These are phyloP conservation scores for Bombus polaris DNA, from an alignment of 1,140 invertebrate species.

Conservation along the genomic window DNA sequence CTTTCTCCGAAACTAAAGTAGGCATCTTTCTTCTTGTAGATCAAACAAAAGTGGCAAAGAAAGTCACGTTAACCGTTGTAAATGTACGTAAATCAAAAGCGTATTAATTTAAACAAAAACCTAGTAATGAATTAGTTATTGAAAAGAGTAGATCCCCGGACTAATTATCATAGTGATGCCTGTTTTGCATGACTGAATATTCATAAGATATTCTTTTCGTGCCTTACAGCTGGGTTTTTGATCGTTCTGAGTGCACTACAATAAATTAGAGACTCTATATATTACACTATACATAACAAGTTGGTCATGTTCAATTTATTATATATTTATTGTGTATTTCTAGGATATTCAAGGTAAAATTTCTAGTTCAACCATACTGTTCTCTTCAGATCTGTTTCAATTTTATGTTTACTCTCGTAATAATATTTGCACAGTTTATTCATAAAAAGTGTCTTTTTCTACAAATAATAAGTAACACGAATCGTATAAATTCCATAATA, in stretches of 20 bases:
- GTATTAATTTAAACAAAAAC: constrained; percentile 3
- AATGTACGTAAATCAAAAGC: not conserved
- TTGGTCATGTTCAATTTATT: not conserved
- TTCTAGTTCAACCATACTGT: not conserved
- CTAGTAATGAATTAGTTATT: constrained; percentile 4
- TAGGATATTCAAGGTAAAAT: not conserved
- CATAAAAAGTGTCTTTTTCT: too few relatives aligned
- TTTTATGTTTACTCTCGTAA: not conserved
- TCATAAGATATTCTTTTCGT: constrained; percentile 33
- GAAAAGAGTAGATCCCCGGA: not conserved
- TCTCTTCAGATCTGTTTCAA: not conserved
- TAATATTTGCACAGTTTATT: too few relatives aligned
- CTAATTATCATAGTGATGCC: constrained; percentile 1
- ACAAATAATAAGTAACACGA: too few relatives aligned
- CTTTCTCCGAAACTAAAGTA: constrained; percentile 1
- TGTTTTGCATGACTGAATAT: constrained; percentile 37
- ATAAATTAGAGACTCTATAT: constrained; percentile 4
- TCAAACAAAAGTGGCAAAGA: constrained; percentile 3
- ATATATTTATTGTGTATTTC: not conserved
- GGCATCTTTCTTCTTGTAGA: constrained; percentile 19
- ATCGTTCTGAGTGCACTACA: constrained; percentile 3
- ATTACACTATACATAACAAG: not conserved
- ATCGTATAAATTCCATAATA: too few relatives aligned
- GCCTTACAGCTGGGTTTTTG: not conserved
- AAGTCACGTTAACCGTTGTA: constrained; percentile 14